Conservation (phyloP, 2,797 vertebrate species). For the Notamacropus eugenii region DNA sequence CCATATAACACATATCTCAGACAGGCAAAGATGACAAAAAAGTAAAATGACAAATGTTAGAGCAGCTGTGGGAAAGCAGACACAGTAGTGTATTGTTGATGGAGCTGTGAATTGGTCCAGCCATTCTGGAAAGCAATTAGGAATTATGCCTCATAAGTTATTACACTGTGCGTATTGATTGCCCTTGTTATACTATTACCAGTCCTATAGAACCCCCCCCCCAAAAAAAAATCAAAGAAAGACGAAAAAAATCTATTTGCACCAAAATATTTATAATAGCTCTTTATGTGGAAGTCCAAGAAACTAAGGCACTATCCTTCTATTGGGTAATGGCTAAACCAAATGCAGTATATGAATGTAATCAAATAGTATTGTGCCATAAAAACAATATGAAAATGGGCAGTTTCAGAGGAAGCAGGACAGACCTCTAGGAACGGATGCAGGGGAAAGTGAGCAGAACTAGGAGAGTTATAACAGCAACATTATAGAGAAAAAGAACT, state of each 20-base stretch:
- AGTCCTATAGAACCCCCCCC: not conserved
- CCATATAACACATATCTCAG: not conserved
- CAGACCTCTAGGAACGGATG: not conserved
- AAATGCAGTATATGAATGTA: not conserved
- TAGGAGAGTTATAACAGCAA: not conserved
- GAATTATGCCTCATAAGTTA: not conserved
- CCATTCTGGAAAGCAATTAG: not conserved
- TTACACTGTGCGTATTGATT: not conserved
- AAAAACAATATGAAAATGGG: not conserved
- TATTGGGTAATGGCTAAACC: not conserved
- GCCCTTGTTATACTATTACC: not conserved
- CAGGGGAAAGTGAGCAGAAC: not conserved
- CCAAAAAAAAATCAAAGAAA: not conserved
- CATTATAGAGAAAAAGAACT: not conserved
- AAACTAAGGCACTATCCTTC: not conserved
- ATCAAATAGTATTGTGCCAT: not conserved
- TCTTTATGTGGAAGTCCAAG: not conserved
- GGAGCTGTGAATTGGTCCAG: not conserved
- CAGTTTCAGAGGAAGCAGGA: not conserved
- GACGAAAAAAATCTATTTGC: not conserved
- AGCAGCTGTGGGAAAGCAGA: not conserved
- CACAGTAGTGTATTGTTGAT: not conserved
- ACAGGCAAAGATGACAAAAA: not conserved
- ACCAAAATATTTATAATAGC: not conserved
- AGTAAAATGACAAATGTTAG: not conserved